Percentiles rank a stretch among this genome's conserved stretches.
These are phyloP conservation scores for Silurus glanis DNA, from an alignment of 2,113 vertebrate species.

Conservation along the genomic window DNA sequence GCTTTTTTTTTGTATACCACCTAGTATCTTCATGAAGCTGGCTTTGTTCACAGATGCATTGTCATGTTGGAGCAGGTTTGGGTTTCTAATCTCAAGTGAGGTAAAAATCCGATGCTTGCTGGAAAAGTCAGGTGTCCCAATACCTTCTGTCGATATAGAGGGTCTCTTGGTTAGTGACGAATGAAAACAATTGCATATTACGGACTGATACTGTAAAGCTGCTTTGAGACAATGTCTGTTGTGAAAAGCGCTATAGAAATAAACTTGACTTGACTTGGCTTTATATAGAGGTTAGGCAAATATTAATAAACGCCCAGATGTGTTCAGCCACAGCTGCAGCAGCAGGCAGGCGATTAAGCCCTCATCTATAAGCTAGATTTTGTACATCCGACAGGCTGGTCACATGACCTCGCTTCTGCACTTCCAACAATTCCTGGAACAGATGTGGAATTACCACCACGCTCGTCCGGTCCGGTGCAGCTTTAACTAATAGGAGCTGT, in stretches of 20 bases:
- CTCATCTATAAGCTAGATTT: slow-evolving; percentile 38
- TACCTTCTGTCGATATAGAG: too few relatives aligned
- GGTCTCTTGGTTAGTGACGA: background rate
- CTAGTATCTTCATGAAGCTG: too few relatives aligned
- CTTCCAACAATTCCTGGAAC: background rate
- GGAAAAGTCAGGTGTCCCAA: too few relatives aligned
- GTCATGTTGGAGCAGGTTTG: too few relatives aligned
- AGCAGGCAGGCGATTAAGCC: slow-evolving; percentile 31
- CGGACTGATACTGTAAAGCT: too few relatives aligned
- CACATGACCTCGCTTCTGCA: slow-evolving; percentile 6
- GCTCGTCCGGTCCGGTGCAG: background rate
- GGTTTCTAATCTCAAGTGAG: too few relatives aligned
- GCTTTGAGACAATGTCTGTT: too few relatives aligned
- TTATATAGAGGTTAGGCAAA: background rate
- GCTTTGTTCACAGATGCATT: too few relatives aligned
- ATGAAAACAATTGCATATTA: background rate
- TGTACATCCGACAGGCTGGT: background rate
- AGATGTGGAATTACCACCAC: slow-evolving; percentile 10
- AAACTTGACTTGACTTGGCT: background rate
- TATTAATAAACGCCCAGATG: background rate
- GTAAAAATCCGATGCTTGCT: too few relatives aligned
- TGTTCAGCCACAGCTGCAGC: slow-evolving; percentile 2
- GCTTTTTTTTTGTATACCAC: too few relatives aligned
- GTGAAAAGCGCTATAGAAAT: too few relatives aligned
- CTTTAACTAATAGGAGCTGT: slow-evolving; percentile 11